Evolutionary conservation across 1,140 invertebrate genomes (phyloP).

Genomic region (Hycleus cichorii): DNA sequence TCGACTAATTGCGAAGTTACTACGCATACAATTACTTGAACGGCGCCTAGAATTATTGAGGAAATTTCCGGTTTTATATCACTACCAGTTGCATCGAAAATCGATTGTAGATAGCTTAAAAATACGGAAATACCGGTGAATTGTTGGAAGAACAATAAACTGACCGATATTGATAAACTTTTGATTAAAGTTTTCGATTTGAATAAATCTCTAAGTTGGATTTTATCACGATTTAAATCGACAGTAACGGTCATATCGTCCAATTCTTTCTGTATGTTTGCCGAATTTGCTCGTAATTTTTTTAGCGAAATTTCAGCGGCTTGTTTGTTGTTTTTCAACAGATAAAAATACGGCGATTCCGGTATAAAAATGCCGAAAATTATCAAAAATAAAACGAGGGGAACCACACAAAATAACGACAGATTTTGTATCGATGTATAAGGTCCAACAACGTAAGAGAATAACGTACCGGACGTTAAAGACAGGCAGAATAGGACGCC

Average conservation of each 20-base stretch:
- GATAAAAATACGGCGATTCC: conserved; percentile 59
- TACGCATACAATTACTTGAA: conserved; percentile 47
- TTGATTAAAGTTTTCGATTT: conserved; percentile 39
- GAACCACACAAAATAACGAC: conserved; percentile 41
- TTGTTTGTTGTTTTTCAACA: conserved; percentile 5
- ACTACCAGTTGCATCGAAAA: conserved; percentile 57
- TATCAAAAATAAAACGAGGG: conserved; percentile 45
- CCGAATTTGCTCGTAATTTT: neutral
- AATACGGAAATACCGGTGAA: conserved; percentile 75
- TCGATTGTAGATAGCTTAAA: conserved; percentile 67
- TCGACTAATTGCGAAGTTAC: neutral
- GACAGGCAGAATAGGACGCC: conserved; percentile 19
- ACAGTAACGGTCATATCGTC: neutral
- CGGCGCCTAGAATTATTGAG: conserved; percentile 68
- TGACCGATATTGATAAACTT: conserved; percentile 32
- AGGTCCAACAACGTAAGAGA: conserved; percentile 52
- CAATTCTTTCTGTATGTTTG: neutral
- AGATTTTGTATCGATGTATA: conserved; percentile 48
- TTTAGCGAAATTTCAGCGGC: conserved; percentile 11
- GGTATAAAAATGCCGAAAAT: conserved; percentile 48
- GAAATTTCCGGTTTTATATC: conserved; percentile 45
- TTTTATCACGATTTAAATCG: conserved; percentile 21
- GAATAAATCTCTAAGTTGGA: neutral
- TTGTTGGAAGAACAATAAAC: conserved; percentile 53
- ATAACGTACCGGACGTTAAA: conserved; percentile 16